Percentiles rank a stretch among this genome's conserved stretches.
Evolutionary conservation across 2,113 vertebrate genomes (phyloP).

Genomic region (Meriones unguiculatus): DNA sequence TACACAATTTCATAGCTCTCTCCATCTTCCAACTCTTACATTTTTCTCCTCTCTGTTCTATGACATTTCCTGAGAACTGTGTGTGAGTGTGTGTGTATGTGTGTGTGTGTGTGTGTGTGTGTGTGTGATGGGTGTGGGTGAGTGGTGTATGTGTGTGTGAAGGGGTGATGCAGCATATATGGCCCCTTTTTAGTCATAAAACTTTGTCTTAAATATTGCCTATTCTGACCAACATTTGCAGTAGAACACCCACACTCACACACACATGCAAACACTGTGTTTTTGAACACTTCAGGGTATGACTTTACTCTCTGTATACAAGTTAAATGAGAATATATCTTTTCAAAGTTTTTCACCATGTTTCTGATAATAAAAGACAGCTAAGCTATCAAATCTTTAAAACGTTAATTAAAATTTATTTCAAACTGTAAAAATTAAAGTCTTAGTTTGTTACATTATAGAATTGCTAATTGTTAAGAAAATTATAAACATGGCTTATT

Average conservation of each 20-base stretch:
- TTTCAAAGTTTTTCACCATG: not conserved
- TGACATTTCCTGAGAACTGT: not conserved
- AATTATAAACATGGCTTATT: not conserved
- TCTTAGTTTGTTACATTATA: not conserved
- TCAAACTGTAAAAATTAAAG: not conserved
- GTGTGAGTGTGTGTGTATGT: not conserved
- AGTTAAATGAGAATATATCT: conserved; percentile 19
- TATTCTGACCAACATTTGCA: not conserved
- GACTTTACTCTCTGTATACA: not conserved
- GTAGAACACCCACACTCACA: not conserved
- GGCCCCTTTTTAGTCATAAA: not conserved
- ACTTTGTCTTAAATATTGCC: not conserved
- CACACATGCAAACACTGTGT: not conserved
- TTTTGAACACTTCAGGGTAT: not conserved
- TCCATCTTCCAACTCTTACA: not conserved
- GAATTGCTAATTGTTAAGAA: not conserved
- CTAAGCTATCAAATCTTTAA: not conserved
- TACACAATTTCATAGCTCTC: not conserved
- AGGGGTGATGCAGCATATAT: not conserved
- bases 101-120: not conserved
- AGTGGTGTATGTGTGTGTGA: not conserved
- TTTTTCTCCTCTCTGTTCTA: not conserved
- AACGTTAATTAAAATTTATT: conserved; percentile 41
- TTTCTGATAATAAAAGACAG: not conserved
- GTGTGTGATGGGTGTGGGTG: not conserved